These are phyloP conservation scores for Nomada ferruginata DNA, from an alignment of 2,888 invertebrate genomes.

Conservation along the genomic window DNA sequence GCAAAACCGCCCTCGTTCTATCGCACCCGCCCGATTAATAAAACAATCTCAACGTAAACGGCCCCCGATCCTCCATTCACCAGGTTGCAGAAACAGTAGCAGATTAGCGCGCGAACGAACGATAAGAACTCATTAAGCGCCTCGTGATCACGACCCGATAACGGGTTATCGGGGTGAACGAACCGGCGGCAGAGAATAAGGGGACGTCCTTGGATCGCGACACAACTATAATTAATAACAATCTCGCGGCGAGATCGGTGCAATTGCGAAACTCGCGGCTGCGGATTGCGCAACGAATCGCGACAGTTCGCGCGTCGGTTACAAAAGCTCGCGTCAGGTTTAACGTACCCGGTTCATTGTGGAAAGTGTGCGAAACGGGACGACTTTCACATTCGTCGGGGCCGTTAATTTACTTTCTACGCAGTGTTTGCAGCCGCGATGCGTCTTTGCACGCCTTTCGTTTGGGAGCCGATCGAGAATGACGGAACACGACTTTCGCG, in stretches of 20 bases:
- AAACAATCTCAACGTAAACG: constrained; percentile 8
- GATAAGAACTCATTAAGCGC: constrained; percentile 20
- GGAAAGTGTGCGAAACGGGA: constrained; percentile 70
- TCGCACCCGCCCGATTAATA: too few relatives aligned
- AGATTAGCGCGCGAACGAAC: constrained; percentile 12
- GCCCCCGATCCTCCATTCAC: constrained; percentile 18
- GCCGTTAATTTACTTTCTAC: constrained; percentile 76
- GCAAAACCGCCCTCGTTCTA: too few relatives aligned
- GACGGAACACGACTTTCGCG: neutral
- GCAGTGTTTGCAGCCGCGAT: constrained; percentile 23
- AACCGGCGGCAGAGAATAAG: constrained; percentile 42
- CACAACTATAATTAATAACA: constrained; percentile 47
- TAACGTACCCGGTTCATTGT: constrained; percentile 47
- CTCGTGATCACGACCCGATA: constrained; percentile 45
- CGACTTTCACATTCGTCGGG: constrained; percentile 73
- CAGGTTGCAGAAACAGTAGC: constrained; percentile 22
- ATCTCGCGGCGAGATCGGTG: constrained; percentile 42
- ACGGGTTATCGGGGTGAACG: constrained; percentile 57
- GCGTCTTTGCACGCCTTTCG: neutral
- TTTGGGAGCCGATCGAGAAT: neutral
- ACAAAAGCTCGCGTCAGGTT: constrained; percentile 27
- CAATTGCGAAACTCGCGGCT: constrained; percentile 1
- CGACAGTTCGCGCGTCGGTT: constrained; percentile 34
- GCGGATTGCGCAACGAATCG: constrained; percentile 42
- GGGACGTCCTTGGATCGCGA: constrained; percentile 52